phyloP scores from a whole-genome alignment of 2,113 vertebrate genomes.

The Vidua macroura region DNA sequence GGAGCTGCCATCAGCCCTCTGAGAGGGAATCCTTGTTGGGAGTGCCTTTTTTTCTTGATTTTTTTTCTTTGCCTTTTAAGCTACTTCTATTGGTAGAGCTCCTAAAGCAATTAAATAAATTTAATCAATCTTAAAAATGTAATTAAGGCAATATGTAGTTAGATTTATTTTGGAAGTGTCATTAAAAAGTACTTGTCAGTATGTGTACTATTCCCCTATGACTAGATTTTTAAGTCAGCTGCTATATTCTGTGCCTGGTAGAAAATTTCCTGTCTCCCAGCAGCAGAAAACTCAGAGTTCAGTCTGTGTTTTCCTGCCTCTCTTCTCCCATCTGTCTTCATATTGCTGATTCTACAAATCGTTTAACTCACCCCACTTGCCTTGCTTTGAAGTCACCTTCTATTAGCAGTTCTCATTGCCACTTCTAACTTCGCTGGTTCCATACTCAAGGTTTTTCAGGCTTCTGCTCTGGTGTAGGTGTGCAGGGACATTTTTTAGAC shows the following conservation, averaged over 20 bases:
- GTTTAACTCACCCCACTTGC: fast-evolving
- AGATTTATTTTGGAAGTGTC: slow-evolving; percentile 18
- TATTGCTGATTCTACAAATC: not conserved
- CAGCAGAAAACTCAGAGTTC: not conserved
- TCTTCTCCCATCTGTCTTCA: not conserved
- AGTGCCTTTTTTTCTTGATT: not conserved
- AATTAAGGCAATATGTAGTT: not conserved
- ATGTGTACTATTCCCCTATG: not conserved
- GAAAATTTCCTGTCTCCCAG: not conserved
- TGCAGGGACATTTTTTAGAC: not conserved
- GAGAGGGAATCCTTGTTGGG: not conserved
- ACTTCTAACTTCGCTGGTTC: not conserved
- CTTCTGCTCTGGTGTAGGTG: not conserved
- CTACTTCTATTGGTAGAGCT: not conserved
- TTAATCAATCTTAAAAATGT: slow-evolving; percentile 8
- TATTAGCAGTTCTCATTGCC: not conserved
- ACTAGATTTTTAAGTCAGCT: not conserved
- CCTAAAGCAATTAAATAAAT: slow-evolving; percentile 13
- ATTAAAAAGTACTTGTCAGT: not conserved
- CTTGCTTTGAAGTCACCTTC: not conserved
- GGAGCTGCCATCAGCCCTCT: not conserved
- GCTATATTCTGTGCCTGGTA: not conserved
- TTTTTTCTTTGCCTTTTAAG: not conserved
- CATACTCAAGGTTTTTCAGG: not conserved
- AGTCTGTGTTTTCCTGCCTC: not conserved